phyloP scores from a whole-genome alignment of 2,113 vertebrate species.

The Centropus unirufus region DNA sequence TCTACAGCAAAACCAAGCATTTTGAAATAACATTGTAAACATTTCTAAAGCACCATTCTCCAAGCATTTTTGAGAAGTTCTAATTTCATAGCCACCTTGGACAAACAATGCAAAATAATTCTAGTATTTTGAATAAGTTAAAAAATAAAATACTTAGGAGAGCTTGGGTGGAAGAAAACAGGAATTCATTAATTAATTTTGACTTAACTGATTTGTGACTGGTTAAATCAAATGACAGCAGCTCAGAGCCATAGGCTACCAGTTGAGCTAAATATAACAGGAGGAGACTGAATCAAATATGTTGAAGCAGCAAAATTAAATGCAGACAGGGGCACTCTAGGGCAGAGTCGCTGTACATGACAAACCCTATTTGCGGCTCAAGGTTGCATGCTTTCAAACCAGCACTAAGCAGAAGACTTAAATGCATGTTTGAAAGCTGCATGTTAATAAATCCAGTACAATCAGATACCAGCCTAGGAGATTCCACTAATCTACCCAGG shows the following conservation, averaged over 20 bases:
- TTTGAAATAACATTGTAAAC: background rate
- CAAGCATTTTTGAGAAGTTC: background rate
- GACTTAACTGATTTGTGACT: constrained; percentile 53
- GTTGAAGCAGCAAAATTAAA: constrained; percentile 41
- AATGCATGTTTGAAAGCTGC: background rate
- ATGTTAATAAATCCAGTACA: background rate
- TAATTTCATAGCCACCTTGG: constrained; percentile 34
- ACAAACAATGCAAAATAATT: constrained; percentile 52
- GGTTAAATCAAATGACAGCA: constrained; percentile 62
- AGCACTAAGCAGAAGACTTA: background rate
- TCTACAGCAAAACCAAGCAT: background rate
- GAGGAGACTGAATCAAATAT: background rate
- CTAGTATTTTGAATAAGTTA: constrained; percentile 17
- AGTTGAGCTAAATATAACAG: background rate
- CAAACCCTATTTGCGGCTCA: constrained; percentile 16
- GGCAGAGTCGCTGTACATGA: background rate
- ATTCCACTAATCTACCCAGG: rapidly evolving
- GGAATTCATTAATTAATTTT: constrained; percentile 63
- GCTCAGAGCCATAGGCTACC: constrained; percentile 42
- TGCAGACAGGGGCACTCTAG: background rate
- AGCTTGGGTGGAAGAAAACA: constrained; percentile 16
- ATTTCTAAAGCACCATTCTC: background rate
- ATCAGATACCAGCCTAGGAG: background rate
- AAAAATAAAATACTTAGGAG: constrained; percentile 55
- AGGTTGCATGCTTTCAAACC: background rate